A percentile compares a stretch with the other conserved stretches of the same genome.
These are phyloP conservation scores for Gymnoscopelus braueri DNA, from an alignment of 2,797 vertebrate genomes.

Conservation along the genomic window DNA sequence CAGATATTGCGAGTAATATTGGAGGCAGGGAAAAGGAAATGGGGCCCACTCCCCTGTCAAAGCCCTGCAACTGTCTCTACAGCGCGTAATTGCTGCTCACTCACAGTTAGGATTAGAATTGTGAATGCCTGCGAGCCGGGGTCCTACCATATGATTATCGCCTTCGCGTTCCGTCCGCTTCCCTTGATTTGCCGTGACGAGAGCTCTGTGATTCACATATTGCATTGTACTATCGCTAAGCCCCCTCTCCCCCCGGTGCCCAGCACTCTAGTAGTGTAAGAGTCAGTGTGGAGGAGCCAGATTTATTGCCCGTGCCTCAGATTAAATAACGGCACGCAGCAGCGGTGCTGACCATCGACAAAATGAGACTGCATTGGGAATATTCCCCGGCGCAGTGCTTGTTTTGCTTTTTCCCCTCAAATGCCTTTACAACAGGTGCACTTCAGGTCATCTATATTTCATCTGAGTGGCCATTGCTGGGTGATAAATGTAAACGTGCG, in stretches of 20 bases:
- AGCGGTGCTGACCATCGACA: slow-evolving; percentile 52
- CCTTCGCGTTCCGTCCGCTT: slow-evolving; percentile 28
- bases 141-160: slow-evolving; percentile 37
- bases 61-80: too few relatives aligned
- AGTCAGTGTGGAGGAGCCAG: slow-evolving; percentile 40
- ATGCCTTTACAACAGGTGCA: slow-evolving; percentile 54
- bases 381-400: slow-evolving; percentile 7
- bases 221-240: neutral
- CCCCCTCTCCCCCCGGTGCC: slow-evolving; percentile 28
- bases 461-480: slow-evolving; percentile 42
- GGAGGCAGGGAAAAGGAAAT: neutral
- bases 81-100: neutral
- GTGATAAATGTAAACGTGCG: slow-evolving; percentile 49
- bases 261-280: slow-evolving; percentile 7
- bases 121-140: too few relatives aligned
- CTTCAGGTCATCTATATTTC: slow-evolving; percentile 67
- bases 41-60: too few relatives aligned
- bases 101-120: slow-evolving; percentile 11
- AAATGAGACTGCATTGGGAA: slow-evolving; percentile 44
- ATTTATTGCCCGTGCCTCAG: slow-evolving; percentile 58
- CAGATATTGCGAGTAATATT: neutral
- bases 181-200: slow-evolving; percentile 41
- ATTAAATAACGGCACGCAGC: slow-evolving; percentile 59
- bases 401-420: slow-evolving; percentile 44
- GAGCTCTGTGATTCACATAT: slow-evolving; percentile 35